phyloP scores from a whole-genome alignment of 2,113 vertebrate species.

The Pteronura brasiliensis region DNA sequence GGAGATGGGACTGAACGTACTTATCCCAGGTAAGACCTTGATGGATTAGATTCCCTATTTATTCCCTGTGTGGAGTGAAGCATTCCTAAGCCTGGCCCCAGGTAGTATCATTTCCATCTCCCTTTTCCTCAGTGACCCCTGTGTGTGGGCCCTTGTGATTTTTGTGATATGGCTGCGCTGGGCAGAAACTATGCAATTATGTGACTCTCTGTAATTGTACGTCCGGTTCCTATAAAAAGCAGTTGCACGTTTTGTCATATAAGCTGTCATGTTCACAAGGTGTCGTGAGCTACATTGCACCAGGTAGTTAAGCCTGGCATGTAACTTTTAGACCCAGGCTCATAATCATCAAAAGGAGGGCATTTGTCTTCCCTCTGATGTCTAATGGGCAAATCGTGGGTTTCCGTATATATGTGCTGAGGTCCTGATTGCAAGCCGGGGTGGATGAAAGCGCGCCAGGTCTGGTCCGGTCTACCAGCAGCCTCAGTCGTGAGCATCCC shows the following conservation, averaged over 20 bases:
- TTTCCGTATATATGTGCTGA: not conserved
- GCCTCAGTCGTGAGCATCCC: not conserved
- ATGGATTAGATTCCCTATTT: not conserved
- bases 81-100: not conserved
- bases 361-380: conserved; percentile 67
- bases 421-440: not conserved
- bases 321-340: conserved; percentile 66
- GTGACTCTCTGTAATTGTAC: conserved; percentile 69
- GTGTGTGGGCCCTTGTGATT: not conserved
- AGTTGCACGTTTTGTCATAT: conserved; percentile 33
- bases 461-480: not conserved
- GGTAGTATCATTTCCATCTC: not conserved
- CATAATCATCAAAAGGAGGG: conserved; percentile 36
- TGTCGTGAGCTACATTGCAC: not conserved
- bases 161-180: conserved; percentile 14
- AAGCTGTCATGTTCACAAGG: conserved; percentile 1
- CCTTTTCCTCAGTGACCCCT: not conserved
- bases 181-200: not conserved
- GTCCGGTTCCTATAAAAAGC: conserved; percentile 67
- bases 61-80: not conserved
- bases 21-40: not conserved
- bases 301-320: conserved; percentile 16
- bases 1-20: not conserved
- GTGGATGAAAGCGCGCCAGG: not conserved
- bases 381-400: conserved; percentile 19